Conservation (phyloP, 2,888 invertebrate genomes). For the Nipponacmea schrenckii region DNA sequence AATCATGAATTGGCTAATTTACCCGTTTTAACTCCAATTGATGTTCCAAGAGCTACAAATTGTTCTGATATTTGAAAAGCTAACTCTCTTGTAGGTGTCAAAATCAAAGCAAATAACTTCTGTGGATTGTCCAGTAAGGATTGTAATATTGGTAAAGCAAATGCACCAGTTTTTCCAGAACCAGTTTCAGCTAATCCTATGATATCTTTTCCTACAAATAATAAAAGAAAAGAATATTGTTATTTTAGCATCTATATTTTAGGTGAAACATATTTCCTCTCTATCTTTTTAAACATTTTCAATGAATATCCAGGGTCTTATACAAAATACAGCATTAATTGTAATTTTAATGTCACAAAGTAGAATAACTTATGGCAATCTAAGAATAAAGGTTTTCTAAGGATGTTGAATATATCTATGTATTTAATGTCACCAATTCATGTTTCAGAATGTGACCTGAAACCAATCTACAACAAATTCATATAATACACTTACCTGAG, state of each 20-base stretch:
- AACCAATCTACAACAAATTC: neutral
- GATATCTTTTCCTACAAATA: constrained; percentile 79
- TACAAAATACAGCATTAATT: neutral
- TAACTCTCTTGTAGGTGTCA: constrained; percentile 97
- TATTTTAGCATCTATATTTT: too few relatives aligned
- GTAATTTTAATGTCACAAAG: too few relatives aligned
- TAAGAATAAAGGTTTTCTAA: too few relatives aligned
- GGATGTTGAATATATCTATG: too few relatives aligned
- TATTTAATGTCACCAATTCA: too few relatives aligned
- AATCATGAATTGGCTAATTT: constrained; percentile 26
- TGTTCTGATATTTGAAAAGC: constrained; percentile 99
- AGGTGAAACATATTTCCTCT: too few relatives aligned
- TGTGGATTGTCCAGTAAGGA: constrained; percentile 90
- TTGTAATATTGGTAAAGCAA: constrained; percentile 95
- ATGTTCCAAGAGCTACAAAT: constrained; percentile 90
- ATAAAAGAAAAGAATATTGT: neutral
- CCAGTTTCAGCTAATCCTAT: constrained; percentile 86
- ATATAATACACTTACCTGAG: constrained; percentile 73
- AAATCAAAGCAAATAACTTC: constrained; percentile 81
- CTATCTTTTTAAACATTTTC: too few relatives aligned
- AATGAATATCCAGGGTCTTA: too few relatives aligned
- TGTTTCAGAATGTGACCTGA: too few relatives aligned
- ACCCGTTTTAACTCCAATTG: constrained; percentile 90
- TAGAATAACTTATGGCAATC: too few relatives aligned
- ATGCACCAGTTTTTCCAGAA: constrained; percentile 97